Conservation (phyloP, 92 coral and sea anemone genomes). For the Parazoanthus darwini region DNA sequence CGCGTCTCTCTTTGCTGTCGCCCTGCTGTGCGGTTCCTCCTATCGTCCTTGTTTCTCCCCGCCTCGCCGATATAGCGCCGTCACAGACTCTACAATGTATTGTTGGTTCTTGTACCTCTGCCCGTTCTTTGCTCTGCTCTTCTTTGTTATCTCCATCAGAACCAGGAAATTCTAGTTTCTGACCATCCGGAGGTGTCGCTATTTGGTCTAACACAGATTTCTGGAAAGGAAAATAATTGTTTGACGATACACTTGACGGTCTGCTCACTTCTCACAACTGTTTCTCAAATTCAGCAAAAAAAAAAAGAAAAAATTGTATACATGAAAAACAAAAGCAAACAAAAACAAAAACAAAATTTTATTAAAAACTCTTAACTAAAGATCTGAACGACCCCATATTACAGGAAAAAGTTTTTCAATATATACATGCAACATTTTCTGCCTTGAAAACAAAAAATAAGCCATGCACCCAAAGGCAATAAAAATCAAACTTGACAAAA, state of each 20-base stretch:
- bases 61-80: background rate
- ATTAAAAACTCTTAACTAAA: too few species aligned
- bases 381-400: background rate
- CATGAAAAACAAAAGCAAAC: background rate
- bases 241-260: background rate
- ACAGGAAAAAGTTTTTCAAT: background rate
- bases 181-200: background rate
- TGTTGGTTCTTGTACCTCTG: background rate
- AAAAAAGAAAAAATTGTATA: too few species aligned
- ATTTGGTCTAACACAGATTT: background rate
- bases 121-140: background rate
- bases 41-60: too few species aligned
- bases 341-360: too few species aligned
- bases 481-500: too few species aligned
- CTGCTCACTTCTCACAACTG: too few species aligned
- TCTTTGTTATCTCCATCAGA: background rate
- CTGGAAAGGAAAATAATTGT: background rate
- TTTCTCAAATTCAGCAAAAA: too few species aligned
- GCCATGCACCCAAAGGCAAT: too few species aligned
- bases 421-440: background rate
- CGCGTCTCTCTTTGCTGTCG: too few species aligned
- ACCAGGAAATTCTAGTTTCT: background rate
- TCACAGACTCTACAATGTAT: background rate
- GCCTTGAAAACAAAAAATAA: background rate
- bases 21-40: too few species aligned